phyloP scores from a whole-genome alignment of 2,888 invertebrate species.

The Brassicogethes aeneus region DNA sequence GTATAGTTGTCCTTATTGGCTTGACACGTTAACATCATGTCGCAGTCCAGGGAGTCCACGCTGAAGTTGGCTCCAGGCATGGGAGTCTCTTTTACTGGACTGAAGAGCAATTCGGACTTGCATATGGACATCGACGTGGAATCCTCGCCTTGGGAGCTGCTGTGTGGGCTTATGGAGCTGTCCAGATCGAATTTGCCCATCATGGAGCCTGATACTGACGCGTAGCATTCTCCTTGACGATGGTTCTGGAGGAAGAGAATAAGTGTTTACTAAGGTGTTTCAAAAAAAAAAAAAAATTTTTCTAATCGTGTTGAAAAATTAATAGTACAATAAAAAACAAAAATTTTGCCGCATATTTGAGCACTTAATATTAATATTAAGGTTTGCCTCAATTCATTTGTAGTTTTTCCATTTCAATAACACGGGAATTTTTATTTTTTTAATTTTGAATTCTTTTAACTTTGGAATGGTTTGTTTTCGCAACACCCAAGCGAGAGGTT shows the following conservation, averaged over 20 bases:
- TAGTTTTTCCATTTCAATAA: too few relatives aligned
- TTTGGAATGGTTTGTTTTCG: too few relatives aligned
- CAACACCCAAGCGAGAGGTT: too few relatives aligned
- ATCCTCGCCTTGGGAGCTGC: constrained; percentile 69
- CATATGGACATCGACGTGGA: constrained; percentile 82
- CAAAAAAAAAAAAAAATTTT: too few relatives aligned
- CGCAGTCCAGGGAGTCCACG: constrained; percentile 86
- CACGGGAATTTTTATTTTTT: too few relatives aligned
- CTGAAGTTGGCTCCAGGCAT: constrained; percentile 69
- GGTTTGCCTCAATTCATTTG: too few relatives aligned
- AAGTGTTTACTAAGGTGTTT: too few relatives aligned
- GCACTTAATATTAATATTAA: too few relatives aligned
- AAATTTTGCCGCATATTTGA: too few relatives aligned
- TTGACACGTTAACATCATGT: constrained; percentile 83
- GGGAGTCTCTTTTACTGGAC: constrained; percentile 75
- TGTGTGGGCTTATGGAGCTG: constrained; percentile 65
- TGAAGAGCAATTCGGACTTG: constrained; percentile 85
- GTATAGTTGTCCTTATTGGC: constrained; percentile 93
- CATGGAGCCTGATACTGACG: constrained; percentile 72
- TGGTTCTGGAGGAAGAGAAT: constrained; percentile 51
- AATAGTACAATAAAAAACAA: too few relatives aligned
- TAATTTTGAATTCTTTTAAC: too few relatives aligned
- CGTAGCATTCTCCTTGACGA: constrained; percentile 72
- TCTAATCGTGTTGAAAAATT: too few relatives aligned
- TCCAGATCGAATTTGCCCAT: constrained; percentile 74